Percentiles rank a stretch among this genome's conserved stretches.
phyloP scores from a whole-genome alignment of 2,888 invertebrate species.

The Apamea anceps region DNA sequence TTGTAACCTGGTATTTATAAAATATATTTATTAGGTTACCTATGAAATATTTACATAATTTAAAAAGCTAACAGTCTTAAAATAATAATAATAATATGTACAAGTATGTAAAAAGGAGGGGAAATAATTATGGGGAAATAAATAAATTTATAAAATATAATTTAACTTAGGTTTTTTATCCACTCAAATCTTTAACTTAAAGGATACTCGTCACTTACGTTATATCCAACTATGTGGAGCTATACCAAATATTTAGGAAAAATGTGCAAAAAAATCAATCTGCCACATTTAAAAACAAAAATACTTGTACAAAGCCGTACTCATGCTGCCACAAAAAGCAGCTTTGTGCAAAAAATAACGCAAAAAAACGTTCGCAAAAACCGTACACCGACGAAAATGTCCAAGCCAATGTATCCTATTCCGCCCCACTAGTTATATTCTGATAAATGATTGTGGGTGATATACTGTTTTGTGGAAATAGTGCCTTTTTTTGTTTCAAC shows the following conservation, averaged over 20 bases:
- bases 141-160: not conserved
- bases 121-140: too few relatives aligned
- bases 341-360: slow-evolving; percentile 64
- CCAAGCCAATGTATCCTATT: slow-evolving; percentile 83
- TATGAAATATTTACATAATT: too few relatives aligned
- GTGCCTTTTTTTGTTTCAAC: slow-evolving; percentile 75
- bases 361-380: slow-evolving; percentile 69
- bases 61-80: too few relatives aligned
- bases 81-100: too few relatives aligned
- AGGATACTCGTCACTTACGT: not conserved
- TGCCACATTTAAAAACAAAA: slow-evolving; percentile 47
- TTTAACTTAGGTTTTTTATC: not conserved
- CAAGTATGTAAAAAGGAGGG: too few relatives aligned
- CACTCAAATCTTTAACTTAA: not conserved
- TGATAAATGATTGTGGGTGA: slow-evolving; percentile 87
- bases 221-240: not conserved
- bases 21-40: too few relatives aligned
- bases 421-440: slow-evolving; percentile 87
- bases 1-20: too few relatives aligned
- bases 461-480: slow-evolving; percentile 75
- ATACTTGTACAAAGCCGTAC: slow-evolving; percentile 55
- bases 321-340: slow-evolving; percentile 62
- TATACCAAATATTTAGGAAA: not conserved
- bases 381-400: slow-evolving; percentile 76
- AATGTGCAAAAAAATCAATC: slow-evolving; percentile 46